Base-by-base conservation (phyloP, 30 jellyfish, hydroid and myxozoan species). In the Hydra vulgaris region DNA sequence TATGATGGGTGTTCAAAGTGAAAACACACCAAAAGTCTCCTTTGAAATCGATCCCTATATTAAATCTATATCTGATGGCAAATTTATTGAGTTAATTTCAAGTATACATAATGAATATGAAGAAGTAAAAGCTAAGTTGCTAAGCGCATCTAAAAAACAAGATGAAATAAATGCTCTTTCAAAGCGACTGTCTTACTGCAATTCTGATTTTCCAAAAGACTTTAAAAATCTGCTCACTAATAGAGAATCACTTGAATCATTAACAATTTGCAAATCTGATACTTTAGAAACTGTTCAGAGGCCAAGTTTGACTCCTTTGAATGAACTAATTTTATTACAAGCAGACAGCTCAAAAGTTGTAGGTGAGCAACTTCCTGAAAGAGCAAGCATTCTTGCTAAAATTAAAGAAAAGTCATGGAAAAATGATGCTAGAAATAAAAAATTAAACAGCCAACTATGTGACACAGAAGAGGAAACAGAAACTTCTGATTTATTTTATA, bases 1-100 rank as follows among this genome's bases (percentile, higher is more conserved):
- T 66, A 80, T 80, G 87, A 67, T 80, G 23, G 87, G 87, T 17
- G 24, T 80, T 7, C 83, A 80, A 66, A 74, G 87, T 21, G 70
- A 61, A 21, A 18, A 24, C 7, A 25, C 26, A 40, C 18, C 53
- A 25, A 68, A 70, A n/a, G 84, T 61, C 26, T 8, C 87, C 24
- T 70, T 27, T 12, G 87, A 80, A 70, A 27, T 54, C 0, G 81
- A 70, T 53, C 40, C 25, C 7, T 80, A 80, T 80, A 26, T 80
- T 1, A 66, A 67, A 15, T 66, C 70, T 8, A 21, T 80, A 25
- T 1, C 68, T 21, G 26, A 21, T 21, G 26, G 69, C 25, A 20
- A 70, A 21, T 26, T 26, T 15, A 52, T 80, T 24, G 72, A 67
- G 18, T 22, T 67, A 4, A 23, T 66, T 1, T 25, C 68, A 0